Evolutionary conservation across 2,888 invertebrate species (phyloP), one percentile per base, ranked within the genome.

Genomic region (Agrotis puta): DNA sequence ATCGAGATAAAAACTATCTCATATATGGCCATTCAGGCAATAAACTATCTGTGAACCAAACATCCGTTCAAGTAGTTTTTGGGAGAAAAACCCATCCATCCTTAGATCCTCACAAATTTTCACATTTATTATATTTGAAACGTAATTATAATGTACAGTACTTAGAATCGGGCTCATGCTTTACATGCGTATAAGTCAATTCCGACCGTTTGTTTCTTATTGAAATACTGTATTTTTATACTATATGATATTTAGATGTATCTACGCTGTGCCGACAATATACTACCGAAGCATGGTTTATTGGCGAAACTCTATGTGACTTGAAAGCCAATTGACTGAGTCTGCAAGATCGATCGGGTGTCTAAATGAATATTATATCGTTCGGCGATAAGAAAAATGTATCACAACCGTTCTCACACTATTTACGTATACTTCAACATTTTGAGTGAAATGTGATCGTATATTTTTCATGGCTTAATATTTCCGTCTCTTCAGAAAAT

Each of bases 221-320:
- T 56, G 56, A 56, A 56, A 56, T 56, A 56, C 56, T 56, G 56
- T 27, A 27, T 27, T 5, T 54, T 39, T 39, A 33, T 33, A 39
- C 45, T 16, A 14, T 1, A 16, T 43, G 3, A 43, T 9, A 16
- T 6, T 14, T 4, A 45, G 14, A 45, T 45, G 45, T 45, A 45
- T 45, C n/a, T 33, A 56, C 2, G 39, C 14, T 14, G 3, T 33
- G 33, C 33, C 14, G 50, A 75, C 68, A 58, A 67, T 66, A 74
- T 74, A 77, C 62, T 54, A 59, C 48, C 72, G 70, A 73, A 70
- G 67, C 76, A 65, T 64, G 48, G 82, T 85, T 85, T 87, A 82
- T 82, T 75, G 82, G 69, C 69, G 64, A 71, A 82, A 78, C 64
- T 68, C 79, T 74, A 77, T 78, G 77, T 69, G 76, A 81, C 76